A percentile compares a stretch with the other conserved stretches of the same genome.
Conservation (phyloP, 2,797 vertebrate species). For the Pipistrellus pygmaeus region DNA sequence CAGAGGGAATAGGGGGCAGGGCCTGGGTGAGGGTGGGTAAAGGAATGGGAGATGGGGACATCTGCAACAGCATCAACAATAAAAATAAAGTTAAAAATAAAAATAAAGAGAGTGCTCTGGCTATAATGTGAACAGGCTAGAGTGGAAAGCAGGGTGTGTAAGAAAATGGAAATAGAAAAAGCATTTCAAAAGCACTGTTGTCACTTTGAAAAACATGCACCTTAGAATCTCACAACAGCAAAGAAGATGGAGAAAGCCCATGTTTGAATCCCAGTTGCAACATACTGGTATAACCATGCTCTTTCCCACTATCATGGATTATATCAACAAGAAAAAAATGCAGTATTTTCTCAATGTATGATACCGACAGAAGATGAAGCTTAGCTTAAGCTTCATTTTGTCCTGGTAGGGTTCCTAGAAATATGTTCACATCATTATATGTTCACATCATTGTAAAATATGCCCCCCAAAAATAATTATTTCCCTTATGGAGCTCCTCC, state of each 20-base stretch:
- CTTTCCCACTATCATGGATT: background rate
- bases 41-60: background rate
- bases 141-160: background rate
- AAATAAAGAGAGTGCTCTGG: background rate
- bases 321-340: background rate
- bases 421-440: conserved; percentile 40
- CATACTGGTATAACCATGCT: background rate
- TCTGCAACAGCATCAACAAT: background rate
- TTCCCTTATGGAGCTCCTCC: background rate
- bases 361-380: conserved; percentile 22
- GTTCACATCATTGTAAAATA: conserved; percentile 12
- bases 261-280: background rate
- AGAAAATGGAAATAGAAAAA: background rate
- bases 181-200: background rate
- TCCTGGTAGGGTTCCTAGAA: background rate
- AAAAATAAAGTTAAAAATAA: background rate
- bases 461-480: background rate
- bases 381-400: conserved; percentile 13
- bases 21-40: background rate
- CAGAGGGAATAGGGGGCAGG: background rate
- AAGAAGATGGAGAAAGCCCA: background rate
- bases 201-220: background rate
- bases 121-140: background rate
- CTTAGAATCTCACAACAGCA: conserved; percentile 9
- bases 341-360: conserved; percentile 22